Percentiles rank a stretch among this genome's conserved stretches.
Evolutionary conservation across 2,797 vertebrate species (phyloP).

Genomic region (Monodelphis domestica): DNA sequence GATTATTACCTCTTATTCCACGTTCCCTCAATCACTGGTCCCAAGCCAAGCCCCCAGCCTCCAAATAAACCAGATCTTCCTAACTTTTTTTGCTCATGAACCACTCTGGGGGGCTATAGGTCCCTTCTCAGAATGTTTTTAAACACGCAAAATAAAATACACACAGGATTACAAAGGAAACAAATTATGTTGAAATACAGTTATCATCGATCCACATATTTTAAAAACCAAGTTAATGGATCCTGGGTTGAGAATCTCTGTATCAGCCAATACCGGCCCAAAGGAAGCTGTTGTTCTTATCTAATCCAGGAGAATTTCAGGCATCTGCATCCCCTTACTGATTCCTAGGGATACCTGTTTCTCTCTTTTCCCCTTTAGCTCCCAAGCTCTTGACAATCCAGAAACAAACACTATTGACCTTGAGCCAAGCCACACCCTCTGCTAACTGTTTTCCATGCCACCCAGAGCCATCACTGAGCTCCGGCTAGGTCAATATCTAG

Average conservation of each 20-base stretch:
- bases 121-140: neutral
- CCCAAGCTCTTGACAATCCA: neutral
- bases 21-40: neutral
- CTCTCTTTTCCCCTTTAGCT: neutral
- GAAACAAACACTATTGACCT: neutral
- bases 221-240: neutral
- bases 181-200: neutral
- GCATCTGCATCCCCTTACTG: neutral
- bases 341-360: neutral
- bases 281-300: neutral
- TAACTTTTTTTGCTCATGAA: neutral
- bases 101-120: neutral
- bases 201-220: neutral
- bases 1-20: neutral
- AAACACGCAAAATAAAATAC: neutral
- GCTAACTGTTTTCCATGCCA: neutral
- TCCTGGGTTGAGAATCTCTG: neutral
- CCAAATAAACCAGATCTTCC: neutral
- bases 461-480: neutral
- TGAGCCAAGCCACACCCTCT: neutral
- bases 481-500: slow-evolving; percentile 67
- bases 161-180: neutral
- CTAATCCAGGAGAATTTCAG: neutral
- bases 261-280: neutral
- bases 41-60: neutral